Base-by-base conservation (phyloP, 2,888 invertebrate species). In the Sycophila texana region DNA sequence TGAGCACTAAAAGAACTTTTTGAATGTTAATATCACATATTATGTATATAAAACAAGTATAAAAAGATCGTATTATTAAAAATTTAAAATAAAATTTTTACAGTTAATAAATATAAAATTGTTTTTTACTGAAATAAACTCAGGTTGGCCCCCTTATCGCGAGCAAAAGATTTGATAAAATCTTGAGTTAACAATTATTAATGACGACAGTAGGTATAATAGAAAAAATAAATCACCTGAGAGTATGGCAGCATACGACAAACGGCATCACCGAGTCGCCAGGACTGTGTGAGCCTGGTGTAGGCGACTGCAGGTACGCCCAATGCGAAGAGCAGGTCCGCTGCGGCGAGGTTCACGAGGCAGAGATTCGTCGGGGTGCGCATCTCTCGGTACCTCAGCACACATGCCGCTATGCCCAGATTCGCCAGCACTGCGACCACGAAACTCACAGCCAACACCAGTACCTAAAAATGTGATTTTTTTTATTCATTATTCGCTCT, bases 291-390 rank as follows among this genome's bases (percentile, higher is more conserved):
- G n/a, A 92, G 84, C 79, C 93, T 89, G 7, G 92, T 91, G 82
- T 91, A 91, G 20, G 92, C 92, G 67, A 93, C 91, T 10, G 91
- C 91, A 4, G 93, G 93, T 82, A 92, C 92, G 58, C 92, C 92
- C 47, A 91, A 83, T 26, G 92, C 91, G 84, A 93, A 93, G 68
- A 93, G 86, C 79, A 94, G 89, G 89, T 95, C 95, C 26, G 95
- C 93, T 80, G 93, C 93, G 16, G 94, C 94, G 84, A 93, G 88
- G 87, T 93, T 93, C 83, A 92, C 90, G 74, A 93, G 90, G 87
- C 92, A 92, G 83, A 92, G 91, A 86, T 93, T 93, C 81, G 92
- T 92, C 79, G 93, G 92, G 53, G 93, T 92, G 84, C 91, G 89
- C 91, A 92, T 92, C 84, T 92, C 92, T 58, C 91, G 86, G 84